Base-by-base conservation (phyloP, 2,797 vertebrate genomes). In the Pseudochromis fuscus region DNA sequence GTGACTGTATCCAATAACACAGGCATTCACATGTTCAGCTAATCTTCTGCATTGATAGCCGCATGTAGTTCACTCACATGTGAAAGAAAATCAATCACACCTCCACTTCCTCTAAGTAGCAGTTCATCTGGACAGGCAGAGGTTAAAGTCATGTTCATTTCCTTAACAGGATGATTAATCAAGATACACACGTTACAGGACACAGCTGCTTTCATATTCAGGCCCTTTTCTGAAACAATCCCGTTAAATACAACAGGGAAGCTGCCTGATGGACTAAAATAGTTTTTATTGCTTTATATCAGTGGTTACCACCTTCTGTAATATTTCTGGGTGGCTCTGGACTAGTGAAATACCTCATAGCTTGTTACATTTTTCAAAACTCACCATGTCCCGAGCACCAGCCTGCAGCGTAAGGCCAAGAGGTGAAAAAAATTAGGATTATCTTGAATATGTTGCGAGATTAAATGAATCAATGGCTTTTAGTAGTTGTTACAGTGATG, bases 21-120 rank as follows among this genome's bases (percentile, higher is more conserved):
- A 50, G n/a, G 53, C 81, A 70, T 89, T 88, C 78, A 80, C 92
- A 90, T 87, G 87, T 90, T 88, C 58, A 61, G 79, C 83, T 91
- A 89, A 92, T 91, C 85, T 84, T 60, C 68, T 33, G 66, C 82
- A 86, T 86, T 91, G 86, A 92, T 81, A 87, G 86, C 75, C 30
- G 30, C 86, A 66, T 87, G 88, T 84, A 89, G 87, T 87, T 91
- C 87, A 83, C 87, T 93, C 69, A 75, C 69, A 83, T 87, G 81
- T 61, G 90, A 95, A 87, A 72, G 85, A 84, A 94, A 95, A 95
- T 95, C 94, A 91, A 94, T 95, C 82, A 63, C 65, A 74, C 84
- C 80, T 83, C 77, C 88, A 81, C 72, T 84, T 87, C 79, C 89
- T 87, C 86, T 90, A 91, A 93, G 86, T 75, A 84, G 74, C 35